Base-by-base conservation (phyloP, 2,113 vertebrate species). In the Ceuthmochares aereus region DNA sequence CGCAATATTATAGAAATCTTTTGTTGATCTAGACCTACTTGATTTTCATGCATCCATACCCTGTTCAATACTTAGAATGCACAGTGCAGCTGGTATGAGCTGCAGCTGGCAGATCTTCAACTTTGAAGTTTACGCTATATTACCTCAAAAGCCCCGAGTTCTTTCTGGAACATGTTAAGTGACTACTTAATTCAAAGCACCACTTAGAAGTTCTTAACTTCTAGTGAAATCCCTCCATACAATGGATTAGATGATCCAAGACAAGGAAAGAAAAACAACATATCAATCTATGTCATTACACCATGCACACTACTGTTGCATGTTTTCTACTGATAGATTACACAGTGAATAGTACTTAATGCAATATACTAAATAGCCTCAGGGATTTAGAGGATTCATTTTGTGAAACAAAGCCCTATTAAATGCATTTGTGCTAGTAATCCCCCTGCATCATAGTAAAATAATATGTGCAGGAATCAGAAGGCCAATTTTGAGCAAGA, bases 111-210 rank as follows among this genome's bases (percentile, higher is more conserved):
- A 89, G 42, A 45, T 69, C 56, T 51, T 37, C 16, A 72, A 25
- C 19, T 60, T 3, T 37, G 32, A 56, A 6, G 42, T 27, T 30
- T 21, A 30, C 1, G 0, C 14, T 32, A 4, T 17, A 30, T 51
- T 32, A 21, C 16, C 36, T 6, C 25, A 42, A 6, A 25, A 64
- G 6, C 30, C 23, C 7, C 0, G 0, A 12, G 19, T 4, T 54
- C 64, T 51, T 72, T 43, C 68, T 45, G 30, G 23, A 63, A 15
- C 2, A 1, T 32, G 3, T 36, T 49, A 54, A 45, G 26, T 45
- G 60, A 51, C 29, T 49, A 8, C 42, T 25, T 21, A 12, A 20
- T 64, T 77, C 47, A 52, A 52, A 66, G 54, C 49, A 22, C 10
- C 58, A 12, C 56, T 64, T 8, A 43, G 42, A 22, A 27, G 21